Conservation (phyloP, 2,888 invertebrate genomes). For the Synergus umbraculus region DNA sequence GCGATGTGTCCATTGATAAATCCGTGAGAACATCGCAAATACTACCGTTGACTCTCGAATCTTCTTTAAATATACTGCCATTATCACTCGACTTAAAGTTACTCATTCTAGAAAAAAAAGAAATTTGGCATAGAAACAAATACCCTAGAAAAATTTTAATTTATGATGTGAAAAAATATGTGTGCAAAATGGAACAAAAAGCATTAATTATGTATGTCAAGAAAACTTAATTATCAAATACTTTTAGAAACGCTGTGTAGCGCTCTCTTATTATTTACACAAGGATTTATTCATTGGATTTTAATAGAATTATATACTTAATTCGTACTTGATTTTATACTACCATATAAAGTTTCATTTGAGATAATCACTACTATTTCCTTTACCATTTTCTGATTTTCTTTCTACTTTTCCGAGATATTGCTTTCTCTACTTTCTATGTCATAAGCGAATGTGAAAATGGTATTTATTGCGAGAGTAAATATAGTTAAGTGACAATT, state of each 20-base stretch:
- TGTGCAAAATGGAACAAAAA: not conserved
- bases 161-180: not conserved
- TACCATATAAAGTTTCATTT: too few species aligned
- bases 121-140: not conserved
- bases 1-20: conserved; percentile 7
- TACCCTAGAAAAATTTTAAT: not conserved
- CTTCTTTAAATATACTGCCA: not conserved
- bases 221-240: not conserved
- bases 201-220: not conserved
- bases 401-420: not conserved
- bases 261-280: too few species aligned
- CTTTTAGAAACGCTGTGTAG: too few species aligned
- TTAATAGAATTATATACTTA: not conserved
- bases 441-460: not conserved
- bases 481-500: not conserved
- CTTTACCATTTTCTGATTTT: not conserved
- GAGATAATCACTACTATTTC: not conserved
- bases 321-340: too few species aligned
- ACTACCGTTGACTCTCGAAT: not conserved
- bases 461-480: not conserved
- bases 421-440: not conserved
- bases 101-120: not conserved
- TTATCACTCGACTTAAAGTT: not conserved
- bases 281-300: not conserved
- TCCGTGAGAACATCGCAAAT: not conserved